Evolutionary conservation across 2,113 vertebrate genomes (phyloP), one percentile per base, ranked within the genome.

Genomic region (Lepidiolamprologus cunningtoni): DNA sequence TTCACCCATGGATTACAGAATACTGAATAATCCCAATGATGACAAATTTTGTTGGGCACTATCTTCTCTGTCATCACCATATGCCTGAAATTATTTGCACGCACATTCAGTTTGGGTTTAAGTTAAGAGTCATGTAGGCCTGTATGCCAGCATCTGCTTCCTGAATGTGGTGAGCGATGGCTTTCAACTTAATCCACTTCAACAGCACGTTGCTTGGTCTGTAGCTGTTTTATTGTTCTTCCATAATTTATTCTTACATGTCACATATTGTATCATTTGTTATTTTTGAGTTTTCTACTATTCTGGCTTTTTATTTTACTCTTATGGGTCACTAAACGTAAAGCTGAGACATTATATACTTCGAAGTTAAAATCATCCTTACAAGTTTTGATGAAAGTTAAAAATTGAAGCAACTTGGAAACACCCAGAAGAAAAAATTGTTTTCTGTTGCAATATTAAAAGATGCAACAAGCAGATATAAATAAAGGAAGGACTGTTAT

Each of bases 21-120:
- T 19, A 50, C 8, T 35, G 8, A 91, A 57, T 92, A 93, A 93
- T 94, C 88, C 91, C 11, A 61, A 79, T 54, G 81, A 85, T 81
- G 17, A 80, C 58, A 54, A 37, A 13, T 92, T 89, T 82, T 7
- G 68, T 83, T 81, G 40, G 81, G 40, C 53, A 61, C 52, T 78
- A 86, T 90, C 86, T 33, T 90, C 63, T 79, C 58, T 35, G 53
- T 83, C 68, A 82, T 52, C 63, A 84, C 23, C 68, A 83, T 85
- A 86, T 4, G 3, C 26, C 81, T 82, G 21, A 66, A 40, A 83
- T 50, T 63, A 26, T 79, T 91, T 89, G 89, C 14, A 73, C 3
- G 5, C 9, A 21, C 61, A 52, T 19, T 40, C 54, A 84, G n/a
- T 31, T 78, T 78, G 5, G 31, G 55, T 81, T 84, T 78, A 81